phyloP scores from a whole-genome alignment of 2,888 invertebrate species.

The Cerceris rybyensis region DNA sequence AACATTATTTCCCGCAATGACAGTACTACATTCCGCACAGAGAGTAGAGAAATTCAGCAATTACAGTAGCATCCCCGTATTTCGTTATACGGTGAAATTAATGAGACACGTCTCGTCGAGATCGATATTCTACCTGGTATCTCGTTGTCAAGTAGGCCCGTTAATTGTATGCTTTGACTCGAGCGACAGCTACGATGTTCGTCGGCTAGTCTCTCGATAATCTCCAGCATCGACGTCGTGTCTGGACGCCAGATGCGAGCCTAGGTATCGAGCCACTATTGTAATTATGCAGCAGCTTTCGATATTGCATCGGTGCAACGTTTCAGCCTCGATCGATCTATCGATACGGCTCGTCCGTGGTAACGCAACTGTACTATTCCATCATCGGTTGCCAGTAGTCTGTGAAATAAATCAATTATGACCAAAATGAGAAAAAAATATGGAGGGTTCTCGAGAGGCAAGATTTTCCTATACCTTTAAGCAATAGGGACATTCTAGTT shows the following conservation, averaged over 20 bases:
- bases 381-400: constrained; percentile 15
- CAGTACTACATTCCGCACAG: no score
- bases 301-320: constrained; percentile 29
- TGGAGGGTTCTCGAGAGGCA: no score
- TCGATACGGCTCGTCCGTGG: constrained; percentile 22
- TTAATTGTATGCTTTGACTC: constrained; percentile 27
- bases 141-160: not conserved
- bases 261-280: constrained; percentile 28
- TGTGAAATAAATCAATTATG: constrained; percentile 29
- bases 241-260: constrained; percentile 58
- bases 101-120: not conserved
- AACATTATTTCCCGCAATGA: no score
- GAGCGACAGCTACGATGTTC: constrained; percentile 19
- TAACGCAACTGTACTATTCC: not conserved
- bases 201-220: constrained; percentile 18
- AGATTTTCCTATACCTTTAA: no score
- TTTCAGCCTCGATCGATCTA: constrained; percentile 33
- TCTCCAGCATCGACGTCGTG: constrained; percentile 29
- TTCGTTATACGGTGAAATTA: constrained; percentile 2
- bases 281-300: constrained; percentile 52
- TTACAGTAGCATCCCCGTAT: not conserved
- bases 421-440: not conserved
- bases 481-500: no score
- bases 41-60: no score
- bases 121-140: constrained; percentile 10